Percentiles rank a stretch among this genome's conserved stretches.
Evolutionary conservation across 2,113 vertebrate species (phyloP).

Genomic region (Labeo catla): DNA sequence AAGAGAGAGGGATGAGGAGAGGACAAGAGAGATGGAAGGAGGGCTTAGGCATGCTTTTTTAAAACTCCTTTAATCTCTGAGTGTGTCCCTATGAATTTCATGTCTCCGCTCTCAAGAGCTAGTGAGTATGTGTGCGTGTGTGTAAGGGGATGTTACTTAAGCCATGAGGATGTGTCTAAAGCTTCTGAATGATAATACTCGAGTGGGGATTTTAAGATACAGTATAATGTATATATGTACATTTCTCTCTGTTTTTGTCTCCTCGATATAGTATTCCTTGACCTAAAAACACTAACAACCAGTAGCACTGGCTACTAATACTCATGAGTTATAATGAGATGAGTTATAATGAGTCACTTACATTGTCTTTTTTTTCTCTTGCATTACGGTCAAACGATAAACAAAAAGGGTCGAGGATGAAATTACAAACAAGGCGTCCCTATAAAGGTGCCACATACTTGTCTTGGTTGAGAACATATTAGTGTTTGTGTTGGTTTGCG

Average conservation of each 20-base stretch:
- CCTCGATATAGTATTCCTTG: not conserved
- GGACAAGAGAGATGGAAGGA: conserved; percentile 25
- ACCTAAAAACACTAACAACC: not conserved
- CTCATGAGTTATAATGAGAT: too few species aligned
- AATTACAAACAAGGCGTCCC: not conserved
- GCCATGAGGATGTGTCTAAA: conserved; percentile 7
- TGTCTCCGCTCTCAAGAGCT: not conserved
- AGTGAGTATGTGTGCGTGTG: not conserved
- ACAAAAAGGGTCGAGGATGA: not conserved
- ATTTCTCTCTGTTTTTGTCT: not conserved
- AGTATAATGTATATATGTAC: not conserved
- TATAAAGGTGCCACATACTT: not conserved
- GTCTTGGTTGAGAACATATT: not conserved
- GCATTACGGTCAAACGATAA: not conserved
- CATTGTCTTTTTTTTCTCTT: not conserved
- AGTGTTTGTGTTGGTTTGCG: not conserved
- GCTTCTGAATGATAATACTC: conserved; percentile 13
- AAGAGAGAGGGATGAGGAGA: conserved; percentile 30
- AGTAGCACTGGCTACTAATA: not conserved
- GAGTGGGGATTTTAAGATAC: not conserved
- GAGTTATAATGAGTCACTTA: not conserved
- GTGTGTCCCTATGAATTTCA: conserved; percentile 21
- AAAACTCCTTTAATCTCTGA: conserved; percentile 34
- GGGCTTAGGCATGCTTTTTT: conserved; percentile 39
- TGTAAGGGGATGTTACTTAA: not conserved